Evolutionary conservation across 2,888 invertebrate species (phyloP), one percentile per base, ranked within the genome.

Genomic region (Latrodectus hesperus): DNA sequence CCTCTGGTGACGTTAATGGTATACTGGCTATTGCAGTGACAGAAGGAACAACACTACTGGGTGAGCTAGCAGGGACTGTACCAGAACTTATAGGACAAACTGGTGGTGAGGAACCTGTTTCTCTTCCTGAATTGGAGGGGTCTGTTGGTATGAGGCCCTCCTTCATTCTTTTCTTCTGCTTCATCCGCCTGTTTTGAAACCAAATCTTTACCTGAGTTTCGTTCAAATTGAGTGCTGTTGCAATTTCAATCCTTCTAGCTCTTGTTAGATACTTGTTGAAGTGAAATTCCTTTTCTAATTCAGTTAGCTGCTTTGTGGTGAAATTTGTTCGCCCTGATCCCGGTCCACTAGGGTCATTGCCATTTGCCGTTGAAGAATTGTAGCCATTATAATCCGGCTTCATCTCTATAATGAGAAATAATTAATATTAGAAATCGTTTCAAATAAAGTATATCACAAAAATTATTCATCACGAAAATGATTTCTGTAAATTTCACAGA

Each of bases 161-260:
- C 93, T 98, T 98, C 94, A 98, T 96, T 90, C 98, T 94, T 92
- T 99, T 99, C 94, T 98, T 98, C 92, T 98, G 98, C 92, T 99
- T 99, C 99, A 99, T 99, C 91, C 99, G 94, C 90, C 99, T 94
- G 92, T 99, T 99, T 93, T 99, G 99, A 92, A 99, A 99, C 99
- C 99, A 99, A 90, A 99, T 98, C 51, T 89, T 89, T 0, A 89
- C 89, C 94, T 99, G 99, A 1, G 99, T 98, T 93, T 99, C 99
- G 93, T 99, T 99, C 75, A 99, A 95, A 92, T 98, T 98, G 82
- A 99, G 93, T 4, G 98, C 96, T 9, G 98, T 97, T 0, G 99
- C 99, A 90, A 99, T 99, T 93, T 99, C 99, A 92, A 99, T 99
- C 91, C 99, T 94, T 90, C 99, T 94, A 65, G 98, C 99, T 91